Percentiles rank a stretch among this genome's conserved stretches.
These are phyloP conservation scores for Hippocampus guttulatus DNA, from an alignment of 2,113 vertebrate species.

Conservation along the genomic window DNA sequence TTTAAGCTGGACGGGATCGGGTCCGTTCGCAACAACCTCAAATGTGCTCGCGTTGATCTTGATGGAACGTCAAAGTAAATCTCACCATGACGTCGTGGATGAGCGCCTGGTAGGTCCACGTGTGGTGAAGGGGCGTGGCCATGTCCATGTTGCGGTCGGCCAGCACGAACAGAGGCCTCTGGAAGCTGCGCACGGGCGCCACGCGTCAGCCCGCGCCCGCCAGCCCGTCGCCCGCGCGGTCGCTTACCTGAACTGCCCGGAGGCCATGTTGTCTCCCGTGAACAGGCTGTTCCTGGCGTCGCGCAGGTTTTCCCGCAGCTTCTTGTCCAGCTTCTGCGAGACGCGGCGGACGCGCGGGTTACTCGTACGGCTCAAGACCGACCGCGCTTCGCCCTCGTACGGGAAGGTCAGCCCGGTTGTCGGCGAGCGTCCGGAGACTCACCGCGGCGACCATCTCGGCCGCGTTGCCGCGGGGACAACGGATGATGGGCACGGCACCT, in stretches of 20 bases:
- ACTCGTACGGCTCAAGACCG: too few species aligned
- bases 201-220: too few species aligned
- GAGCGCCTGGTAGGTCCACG: conserved; percentile 98
- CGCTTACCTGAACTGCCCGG: conserved; percentile 92
- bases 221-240: too few species aligned
- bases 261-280: conserved; percentile 88
- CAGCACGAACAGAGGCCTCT: conserved; percentile 92
- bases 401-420: too few species aligned
- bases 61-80: background rate
- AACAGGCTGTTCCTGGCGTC: conserved; percentile 98
- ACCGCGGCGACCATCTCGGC: conserved; percentile 99
- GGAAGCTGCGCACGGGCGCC: conserved; percentile 79
- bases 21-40: too few species aligned
- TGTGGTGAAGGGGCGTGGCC: conserved; percentile 97
- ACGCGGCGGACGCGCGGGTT: background rate
- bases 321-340: conserved; percentile 93
- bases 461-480: conserved; percentile 94
- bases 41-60: too few species aligned
- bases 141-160: conserved; percentile 95
- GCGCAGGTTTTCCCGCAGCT: conserved; percentile 93
- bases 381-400: too few species aligned
- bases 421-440: conserved; percentile 52
- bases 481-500: conserved; percentile 97
- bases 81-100: conserved; percentile 97
- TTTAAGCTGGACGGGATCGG: too few species aligned